Percentiles rank a stretch among this genome's conserved stretches.
These are phyloP conservation scores for Lepidurus arcticus DNA, from an alignment of 1,140 invertebrate genomes.

Conservation along the genomic window DNA sequence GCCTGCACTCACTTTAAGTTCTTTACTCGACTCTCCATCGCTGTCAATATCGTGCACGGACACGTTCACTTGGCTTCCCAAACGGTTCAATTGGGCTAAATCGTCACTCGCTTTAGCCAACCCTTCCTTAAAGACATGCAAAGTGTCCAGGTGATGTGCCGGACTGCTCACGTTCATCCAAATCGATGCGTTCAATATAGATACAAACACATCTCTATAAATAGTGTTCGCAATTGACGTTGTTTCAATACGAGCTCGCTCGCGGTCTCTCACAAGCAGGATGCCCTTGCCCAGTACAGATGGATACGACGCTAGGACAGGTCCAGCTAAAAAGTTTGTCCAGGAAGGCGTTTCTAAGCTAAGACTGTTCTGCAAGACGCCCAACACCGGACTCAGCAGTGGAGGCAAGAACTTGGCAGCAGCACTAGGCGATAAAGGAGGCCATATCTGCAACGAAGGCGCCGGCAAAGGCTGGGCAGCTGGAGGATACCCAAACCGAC, in stretches of 20 bases:
- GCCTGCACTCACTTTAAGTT: slow-evolving; percentile 32
- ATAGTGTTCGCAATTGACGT: slow-evolving; percentile 56
- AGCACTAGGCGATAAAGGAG: not conserved
- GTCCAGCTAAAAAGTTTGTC: slow-evolving; percentile 29
- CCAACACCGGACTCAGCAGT: slow-evolving; percentile 30
- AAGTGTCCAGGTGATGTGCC: slow-evolving; percentile 80
- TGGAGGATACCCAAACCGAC: not conserved
- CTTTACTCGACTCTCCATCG: slow-evolving; percentile 37
- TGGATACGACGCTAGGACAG: slow-evolving; percentile 58
- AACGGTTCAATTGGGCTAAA: slow-evolving; percentile 73
- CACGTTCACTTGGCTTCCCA: slow-evolving; percentile 85
- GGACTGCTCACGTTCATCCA: slow-evolving; percentile 82
- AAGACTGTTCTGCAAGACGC: slow-evolving; percentile 26
- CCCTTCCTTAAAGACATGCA: slow-evolving; percentile 92
- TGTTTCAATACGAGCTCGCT: slow-evolving; percentile 61
- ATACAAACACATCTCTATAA: slow-evolving; percentile 84
- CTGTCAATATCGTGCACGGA: slow-evolving; percentile 82
- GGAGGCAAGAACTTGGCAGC: not conserved
- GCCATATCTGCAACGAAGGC: not conserved
- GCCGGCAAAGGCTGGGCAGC: not conserved
- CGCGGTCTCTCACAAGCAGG: slow-evolving; percentile 65
- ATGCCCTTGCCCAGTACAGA: slow-evolving; percentile 88
- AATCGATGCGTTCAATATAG: slow-evolving; percentile 85
- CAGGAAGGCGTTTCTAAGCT: not conserved
- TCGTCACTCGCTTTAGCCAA: slow-evolving; percentile 76